These are phyloP conservation scores for Meiosimyza decipiens DNA, from an alignment of 2,888 invertebrate species.

Conservation along the genomic window DNA sequence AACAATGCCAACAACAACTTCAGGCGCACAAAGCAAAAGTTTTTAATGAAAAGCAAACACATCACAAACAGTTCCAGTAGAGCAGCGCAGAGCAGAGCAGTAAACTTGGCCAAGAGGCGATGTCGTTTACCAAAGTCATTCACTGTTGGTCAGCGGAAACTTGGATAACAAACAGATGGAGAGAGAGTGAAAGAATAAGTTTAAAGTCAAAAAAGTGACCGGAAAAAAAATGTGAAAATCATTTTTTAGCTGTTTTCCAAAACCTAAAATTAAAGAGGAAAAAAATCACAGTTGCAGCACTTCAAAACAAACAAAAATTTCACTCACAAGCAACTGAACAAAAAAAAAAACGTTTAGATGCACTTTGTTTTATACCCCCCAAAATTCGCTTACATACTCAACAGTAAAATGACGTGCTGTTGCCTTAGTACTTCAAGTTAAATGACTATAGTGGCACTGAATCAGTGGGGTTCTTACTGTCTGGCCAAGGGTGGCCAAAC, in stretches of 20 bases:
- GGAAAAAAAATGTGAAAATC: slow-evolving; percentile 46
- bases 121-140: slow-evolving; percentile 56
- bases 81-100: slow-evolving; percentile 25
- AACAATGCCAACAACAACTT: slow-evolving; percentile 43
- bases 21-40: slow-evolving; percentile 56
- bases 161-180: background rate
- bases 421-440: no score
- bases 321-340: slow-evolving; percentile 21
- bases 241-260: slow-evolving; percentile 58
- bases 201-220: background rate
- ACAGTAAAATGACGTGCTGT: no score
- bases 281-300: no score
- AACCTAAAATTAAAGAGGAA: slow-evolving; percentile 45
- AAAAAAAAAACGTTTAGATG: slow-evolving; percentile 36
- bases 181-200: background rate
- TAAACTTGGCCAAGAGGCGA: slow-evolving; percentile 20
- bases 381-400: no score
- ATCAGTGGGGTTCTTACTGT: no score
- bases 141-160: slow-evolving; percentile 43
- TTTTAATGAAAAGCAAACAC: slow-evolving; percentile 64
- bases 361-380: no score
- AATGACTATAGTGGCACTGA: no score
- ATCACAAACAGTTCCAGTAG: slow-evolving; percentile 45
- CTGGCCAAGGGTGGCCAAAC: no score
- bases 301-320: slow-evolving; percentile 36